A percentile compares a stretch with the other conserved stretches of the same genome.
Conservation (phyloP, 2,888 invertebrate genomes). For the Cataglyphis altisquamis region DNA sequence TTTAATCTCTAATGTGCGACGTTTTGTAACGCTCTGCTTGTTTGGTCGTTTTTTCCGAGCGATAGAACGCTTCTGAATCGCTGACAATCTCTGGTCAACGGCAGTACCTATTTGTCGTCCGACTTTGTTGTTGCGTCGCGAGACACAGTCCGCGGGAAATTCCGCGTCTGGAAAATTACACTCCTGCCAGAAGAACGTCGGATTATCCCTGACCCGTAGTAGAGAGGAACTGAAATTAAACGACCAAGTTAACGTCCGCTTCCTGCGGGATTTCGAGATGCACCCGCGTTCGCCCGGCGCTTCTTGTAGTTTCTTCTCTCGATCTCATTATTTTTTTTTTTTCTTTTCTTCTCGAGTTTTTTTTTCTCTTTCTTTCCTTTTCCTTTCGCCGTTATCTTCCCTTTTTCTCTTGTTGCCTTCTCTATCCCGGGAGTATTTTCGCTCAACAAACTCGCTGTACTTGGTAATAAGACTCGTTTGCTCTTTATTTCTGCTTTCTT, state of each 20-base stretch:
- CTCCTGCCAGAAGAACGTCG: constrained; percentile 40
- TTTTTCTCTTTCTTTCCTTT: constrained; percentile 16
- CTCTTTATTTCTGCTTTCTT: constrained; percentile 59
- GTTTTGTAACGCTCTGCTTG: background rate
- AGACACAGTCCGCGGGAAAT: constrained; percentile 32
- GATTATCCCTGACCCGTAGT: constrained; percentile 63
- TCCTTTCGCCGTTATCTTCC: background rate
- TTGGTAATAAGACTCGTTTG: constrained; percentile 65
- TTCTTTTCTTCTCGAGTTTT: background rate
- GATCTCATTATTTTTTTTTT: constrained; percentile 34
- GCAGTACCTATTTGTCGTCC: constrained; percentile 27
- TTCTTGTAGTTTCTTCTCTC: constrained; percentile 32
- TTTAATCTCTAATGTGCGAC: background rate
- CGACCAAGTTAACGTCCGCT: constrained; percentile 63
- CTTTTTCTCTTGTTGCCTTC: constrained; percentile 25
- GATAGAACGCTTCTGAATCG: constrained; percentile 4
- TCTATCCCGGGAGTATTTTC: constrained; percentile 41
- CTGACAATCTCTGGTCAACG: constrained; percentile 4
- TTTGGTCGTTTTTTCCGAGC: background rate
- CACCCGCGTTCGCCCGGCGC: constrained; percentile 38
- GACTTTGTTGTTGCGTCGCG: constrained; percentile 17
- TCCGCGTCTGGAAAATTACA: constrained; percentile 62
- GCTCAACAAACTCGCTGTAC: constrained; percentile 61
- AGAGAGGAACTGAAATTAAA: constrained; percentile 71
- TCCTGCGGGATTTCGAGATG: constrained; percentile 69